Conservation (phyloP, 2,113 vertebrate species). For the Phylloscopus whistleri region DNA sequence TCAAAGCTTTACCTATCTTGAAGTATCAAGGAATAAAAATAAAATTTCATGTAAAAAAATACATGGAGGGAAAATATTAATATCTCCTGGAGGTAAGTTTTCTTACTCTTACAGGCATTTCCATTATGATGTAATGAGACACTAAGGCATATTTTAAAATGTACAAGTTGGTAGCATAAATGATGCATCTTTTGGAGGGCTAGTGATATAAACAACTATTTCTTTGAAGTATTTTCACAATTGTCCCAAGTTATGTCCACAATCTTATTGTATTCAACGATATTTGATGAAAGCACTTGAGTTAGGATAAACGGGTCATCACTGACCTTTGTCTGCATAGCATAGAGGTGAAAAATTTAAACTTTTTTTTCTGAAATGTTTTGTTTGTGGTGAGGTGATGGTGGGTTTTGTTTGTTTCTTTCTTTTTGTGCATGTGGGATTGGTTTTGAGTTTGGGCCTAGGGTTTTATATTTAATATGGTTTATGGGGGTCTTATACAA, state of each 20-base stretch:
- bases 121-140: neutral
- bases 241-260: neutral
- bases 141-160: neutral
- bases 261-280: accelerated
- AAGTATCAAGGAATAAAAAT: neutral
- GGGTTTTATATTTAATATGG: neutral
- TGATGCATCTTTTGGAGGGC: neutral
- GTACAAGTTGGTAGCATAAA: neutral
- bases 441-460: neutral
- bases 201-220: neutral
- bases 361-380: neutral
- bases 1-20: neutral
- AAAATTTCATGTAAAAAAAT: neutral
- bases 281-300: neutral
- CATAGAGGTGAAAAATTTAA: neutral
- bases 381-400: neutral
- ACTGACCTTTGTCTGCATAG: neutral
- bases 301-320: neutral
- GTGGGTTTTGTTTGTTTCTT: accelerated
- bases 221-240: neutral
- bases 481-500: neutral
- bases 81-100: neutral
- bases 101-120: neutral
- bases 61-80: neutral
- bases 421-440: neutral